Conservation (phyloP, 2,888 invertebrate species). For the Conops quadrifasciatus region DNA sequence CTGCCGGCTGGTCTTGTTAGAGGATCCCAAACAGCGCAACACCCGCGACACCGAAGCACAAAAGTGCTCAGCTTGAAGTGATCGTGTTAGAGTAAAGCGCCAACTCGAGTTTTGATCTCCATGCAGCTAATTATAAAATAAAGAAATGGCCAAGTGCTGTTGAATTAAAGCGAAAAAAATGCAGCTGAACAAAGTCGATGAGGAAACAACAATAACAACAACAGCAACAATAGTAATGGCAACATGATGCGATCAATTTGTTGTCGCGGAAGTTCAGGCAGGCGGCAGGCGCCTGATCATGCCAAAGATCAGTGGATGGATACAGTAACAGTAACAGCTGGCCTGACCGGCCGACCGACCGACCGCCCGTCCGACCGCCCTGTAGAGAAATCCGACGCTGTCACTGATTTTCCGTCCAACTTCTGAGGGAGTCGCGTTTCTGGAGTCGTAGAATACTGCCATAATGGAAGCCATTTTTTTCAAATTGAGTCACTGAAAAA, state of each 20-base stretch:
- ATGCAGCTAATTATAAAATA: conserved; percentile 34
- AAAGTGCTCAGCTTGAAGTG: not conserved
- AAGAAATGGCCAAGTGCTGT: conserved; percentile 27
- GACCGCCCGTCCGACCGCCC: not conserved
- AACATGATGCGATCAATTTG: conserved; percentile 22
- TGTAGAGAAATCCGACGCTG: conserved; percentile 1
- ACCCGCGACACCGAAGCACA: not conserved
- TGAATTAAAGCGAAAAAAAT: conserved; percentile 6
- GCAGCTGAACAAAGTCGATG: not conserved
- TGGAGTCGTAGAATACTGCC: not conserved
- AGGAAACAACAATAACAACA: not conserved
- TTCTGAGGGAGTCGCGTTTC: conserved; percentile 25
- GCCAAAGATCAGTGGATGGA: conserved; percentile 20
- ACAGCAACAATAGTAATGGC: not conserved
- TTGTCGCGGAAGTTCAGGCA: conserved; percentile 38
- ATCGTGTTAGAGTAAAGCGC: conserved; percentile 13
- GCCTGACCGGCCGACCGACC: not conserved
- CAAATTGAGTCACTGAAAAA: conserved; percentile 33
- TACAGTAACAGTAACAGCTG: not conserved
- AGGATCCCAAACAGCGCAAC: not conserved
- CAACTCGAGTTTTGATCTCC: conserved; percentile 19
- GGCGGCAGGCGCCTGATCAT: conserved; percentile 37
- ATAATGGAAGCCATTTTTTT: not conserved
- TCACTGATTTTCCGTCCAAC: conserved; percentile 13
- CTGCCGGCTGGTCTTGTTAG: not conserved